These are phyloP conservation scores for Ictalurus furcatus DNA, from an alignment of 2,113 vertebrate species.

Conservation along the genomic window DNA sequence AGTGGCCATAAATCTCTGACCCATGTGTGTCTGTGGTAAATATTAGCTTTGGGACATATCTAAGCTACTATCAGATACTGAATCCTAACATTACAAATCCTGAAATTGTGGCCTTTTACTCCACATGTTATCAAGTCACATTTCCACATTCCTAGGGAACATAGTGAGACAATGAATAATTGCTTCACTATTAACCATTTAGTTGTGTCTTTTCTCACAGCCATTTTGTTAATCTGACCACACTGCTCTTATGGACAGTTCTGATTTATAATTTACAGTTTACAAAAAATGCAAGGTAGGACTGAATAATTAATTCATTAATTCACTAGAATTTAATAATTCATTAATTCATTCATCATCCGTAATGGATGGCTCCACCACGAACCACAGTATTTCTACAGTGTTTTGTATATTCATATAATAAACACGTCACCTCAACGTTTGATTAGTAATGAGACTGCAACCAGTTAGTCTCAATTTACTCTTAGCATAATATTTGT, in stretches of 20 bases:
- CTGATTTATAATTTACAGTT: background rate
- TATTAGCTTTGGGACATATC: slow-evolving; percentile 36
- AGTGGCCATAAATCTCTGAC: slow-evolving; percentile 25
- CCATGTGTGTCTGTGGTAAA: slow-evolving; percentile 18
- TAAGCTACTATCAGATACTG: slow-evolving; percentile 34
- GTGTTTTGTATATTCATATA: slow-evolving; percentile 14
- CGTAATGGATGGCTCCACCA: background rate
- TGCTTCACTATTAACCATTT: background rate
- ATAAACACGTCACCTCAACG: slow-evolving; percentile 20
- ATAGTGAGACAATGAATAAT: background rate
- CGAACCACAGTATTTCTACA: background rate
- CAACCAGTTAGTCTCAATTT: background rate
- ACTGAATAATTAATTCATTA: background rate
- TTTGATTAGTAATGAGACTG: slow-evolving; percentile 8
- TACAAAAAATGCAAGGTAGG: background rate
- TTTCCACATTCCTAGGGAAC: background rate
- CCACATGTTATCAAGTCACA: slow-evolving; percentile 23
- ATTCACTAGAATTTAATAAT: background rate
- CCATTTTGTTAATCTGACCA: background rate
- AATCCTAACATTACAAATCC: slow-evolving; percentile 21
- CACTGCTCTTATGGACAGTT: background rate
- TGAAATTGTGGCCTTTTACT: background rate
- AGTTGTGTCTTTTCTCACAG: background rate
- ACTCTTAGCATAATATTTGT: background rate
- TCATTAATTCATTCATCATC: background rate